Conservation (phyloP, 92 coral and sea anemone genomes). For the Epizoanthus illoricatus region DNA sequence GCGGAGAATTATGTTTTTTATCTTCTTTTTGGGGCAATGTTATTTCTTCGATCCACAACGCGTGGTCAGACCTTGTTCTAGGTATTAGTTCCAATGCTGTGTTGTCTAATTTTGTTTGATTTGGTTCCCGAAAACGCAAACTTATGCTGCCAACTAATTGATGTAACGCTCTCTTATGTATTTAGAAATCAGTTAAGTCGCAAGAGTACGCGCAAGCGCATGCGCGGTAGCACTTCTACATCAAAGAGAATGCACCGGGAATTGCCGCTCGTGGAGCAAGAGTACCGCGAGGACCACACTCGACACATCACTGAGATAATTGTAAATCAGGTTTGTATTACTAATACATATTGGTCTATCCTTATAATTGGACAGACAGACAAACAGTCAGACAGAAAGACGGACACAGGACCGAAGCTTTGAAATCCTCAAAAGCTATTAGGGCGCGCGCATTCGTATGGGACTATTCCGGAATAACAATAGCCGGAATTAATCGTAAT, state of each 20-base stretch:
- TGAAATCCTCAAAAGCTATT: too few relatives aligned
- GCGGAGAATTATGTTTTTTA: not conserved
- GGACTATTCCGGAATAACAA: too few relatives aligned
- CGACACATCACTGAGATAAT: not conserved
- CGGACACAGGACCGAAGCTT: too few relatives aligned
- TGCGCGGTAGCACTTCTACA: not conserved
- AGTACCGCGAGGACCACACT: too few relatives aligned
- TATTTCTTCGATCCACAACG: too few relatives aligned
- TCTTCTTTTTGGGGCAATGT: too few relatives aligned
- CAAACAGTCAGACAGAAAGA: too few relatives aligned
- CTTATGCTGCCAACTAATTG: not conserved
- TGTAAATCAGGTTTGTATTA: slow-evolving; percentile 1
- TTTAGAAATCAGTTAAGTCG: slow-evolving; percentile 5
- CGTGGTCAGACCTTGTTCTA: not conserved
- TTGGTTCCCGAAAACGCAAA: too few relatives aligned
- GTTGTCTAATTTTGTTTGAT: too few relatives aligned
- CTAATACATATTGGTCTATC: not conserved
- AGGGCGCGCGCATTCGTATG: too few relatives aligned
- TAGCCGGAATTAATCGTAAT: too few relatives aligned
- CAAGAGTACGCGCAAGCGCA: slow-evolving; percentile 14
- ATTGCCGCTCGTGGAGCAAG: slow-evolving; percentile 4
- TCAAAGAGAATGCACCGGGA: slow-evolving; percentile 19
- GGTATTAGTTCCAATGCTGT: not conserved
- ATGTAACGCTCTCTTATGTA: not conserved
- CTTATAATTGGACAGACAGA: not conserved